Conservation (phyloP, 2,113 vertebrate species). For the Bubo blakistoni region DNA sequence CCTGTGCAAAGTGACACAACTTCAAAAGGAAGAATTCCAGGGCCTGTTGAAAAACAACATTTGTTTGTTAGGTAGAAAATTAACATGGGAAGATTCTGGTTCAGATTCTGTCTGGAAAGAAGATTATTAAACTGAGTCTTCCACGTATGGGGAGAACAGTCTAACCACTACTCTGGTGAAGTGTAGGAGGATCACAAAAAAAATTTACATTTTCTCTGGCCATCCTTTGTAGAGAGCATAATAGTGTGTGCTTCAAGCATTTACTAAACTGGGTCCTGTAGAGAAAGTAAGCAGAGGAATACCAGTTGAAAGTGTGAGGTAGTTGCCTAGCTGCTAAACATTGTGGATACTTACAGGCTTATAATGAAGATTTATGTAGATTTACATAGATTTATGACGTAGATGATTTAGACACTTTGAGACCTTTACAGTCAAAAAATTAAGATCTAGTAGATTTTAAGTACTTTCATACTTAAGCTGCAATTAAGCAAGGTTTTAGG, state of each 20-base stretch:
- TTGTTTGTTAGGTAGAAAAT: not conserved
- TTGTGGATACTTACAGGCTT: not conserved
- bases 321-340: not conserved
- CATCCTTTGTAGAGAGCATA: not conserved
- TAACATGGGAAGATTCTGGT: not conserved
- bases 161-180: not conserved
- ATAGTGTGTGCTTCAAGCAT: not conserved
- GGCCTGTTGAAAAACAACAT: not conserved
- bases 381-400: not conserved
- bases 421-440: not conserved
- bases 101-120: not conserved
- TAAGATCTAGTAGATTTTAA: not conserved
- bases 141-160: not conserved
- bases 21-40: not conserved
- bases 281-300: not conserved
- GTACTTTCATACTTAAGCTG: not conserved
- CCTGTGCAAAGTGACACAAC: not conserved
- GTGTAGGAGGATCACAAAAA: not conserved
- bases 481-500: not conserved
- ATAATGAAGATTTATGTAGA: not conserved
- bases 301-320: not conserved
- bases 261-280: not conserved
- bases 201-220: not conserved
- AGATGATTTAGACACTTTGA: not conserved
- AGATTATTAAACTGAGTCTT: not conserved